Conservation (phyloP, 2,888 invertebrate genomes). For the Cybosia mesomella region DNA sequence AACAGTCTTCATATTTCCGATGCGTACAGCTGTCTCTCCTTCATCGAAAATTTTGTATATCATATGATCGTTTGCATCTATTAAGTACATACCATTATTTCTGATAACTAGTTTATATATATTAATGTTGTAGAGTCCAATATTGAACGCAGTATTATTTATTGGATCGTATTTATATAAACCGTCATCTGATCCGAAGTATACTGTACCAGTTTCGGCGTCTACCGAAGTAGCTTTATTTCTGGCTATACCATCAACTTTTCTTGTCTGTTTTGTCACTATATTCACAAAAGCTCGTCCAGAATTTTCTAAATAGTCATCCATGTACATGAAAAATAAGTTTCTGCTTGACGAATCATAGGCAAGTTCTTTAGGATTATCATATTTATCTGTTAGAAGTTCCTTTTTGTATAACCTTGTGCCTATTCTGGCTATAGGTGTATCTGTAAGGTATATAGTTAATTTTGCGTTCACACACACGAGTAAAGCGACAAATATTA, state of each 20-base stretch:
- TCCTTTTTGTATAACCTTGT: conserved; percentile 73
- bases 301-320: conserved; percentile 72
- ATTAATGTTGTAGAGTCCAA: conserved; percentile 77
- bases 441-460: conserved; percentile 66
- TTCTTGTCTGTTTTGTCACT: conserved; percentile 67
- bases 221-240: conserved; percentile 80
- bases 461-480: conserved; percentile 65
- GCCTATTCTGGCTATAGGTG: conserved; percentile 72
- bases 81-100: conserved; percentile 74
- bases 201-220: conserved; percentile 72
- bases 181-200: conserved; percentile 79
- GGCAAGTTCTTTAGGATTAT: conserved; percentile 72
- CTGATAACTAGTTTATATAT: conserved; percentile 75
- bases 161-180: conserved; percentile 75
- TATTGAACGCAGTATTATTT: conserved; percentile 63
- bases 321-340: conserved; percentile 81
- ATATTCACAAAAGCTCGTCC: conserved; percentile 74
- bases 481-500: conserved; percentile 49
- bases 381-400: conserved; percentile 66
- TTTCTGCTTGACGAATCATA: conserved; percentile 79
- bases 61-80: conserved; percentile 78
- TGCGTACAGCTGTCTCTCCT: conserved; percentile 60
- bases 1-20: conserved; percentile 69
- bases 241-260: conserved; percentile 70
- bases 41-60: conserved; percentile 73